phyloP scores from a whole-genome alignment of 1,140 invertebrate species.

The Danaus plexippus region DNA sequence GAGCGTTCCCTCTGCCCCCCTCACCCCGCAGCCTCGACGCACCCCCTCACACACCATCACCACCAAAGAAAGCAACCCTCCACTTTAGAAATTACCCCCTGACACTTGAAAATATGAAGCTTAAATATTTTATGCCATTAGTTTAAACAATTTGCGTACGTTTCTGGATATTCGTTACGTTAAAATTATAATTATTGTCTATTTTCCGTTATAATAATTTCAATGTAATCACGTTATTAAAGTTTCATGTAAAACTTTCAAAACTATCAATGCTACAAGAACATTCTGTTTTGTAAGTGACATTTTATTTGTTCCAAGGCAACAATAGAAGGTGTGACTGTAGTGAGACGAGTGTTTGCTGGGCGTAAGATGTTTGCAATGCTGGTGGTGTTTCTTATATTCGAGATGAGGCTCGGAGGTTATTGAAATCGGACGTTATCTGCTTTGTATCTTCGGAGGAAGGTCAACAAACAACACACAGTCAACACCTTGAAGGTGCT shows the following conservation, averaged over 20 bases:
- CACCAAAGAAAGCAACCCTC: conserved; percentile 32
- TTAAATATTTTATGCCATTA: too few species aligned
- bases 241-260: too few species aligned
- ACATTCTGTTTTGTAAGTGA: conserved; percentile 1
- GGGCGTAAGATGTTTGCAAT: conserved; percentile 4
- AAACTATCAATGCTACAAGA: too few species aligned
- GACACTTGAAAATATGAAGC: too few species aligned
- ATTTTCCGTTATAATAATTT: too few species aligned
- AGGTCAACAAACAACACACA: conserved; percentile 32
- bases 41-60: conserved; percentile 22
- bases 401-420: conserved; percentile 15
- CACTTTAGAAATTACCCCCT: conserved; percentile 39
- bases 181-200: too few species aligned
- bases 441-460: conserved; percentile 21
- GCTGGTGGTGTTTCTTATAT: neutral
- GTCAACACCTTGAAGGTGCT: conserved; percentile 29
- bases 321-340: neutral
- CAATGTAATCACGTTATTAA: too few species aligned
- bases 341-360: conserved; percentile 1
- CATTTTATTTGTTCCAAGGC: conserved; percentile 7
- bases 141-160: too few species aligned
- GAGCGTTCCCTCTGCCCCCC: conserved; percentile 29
- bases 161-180: too few species aligned
- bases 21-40: conserved; percentile 22
- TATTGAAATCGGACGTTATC: conserved; percentile 20